These are phyloP conservation scores for Coracias cyanogaster DNA, from an alignment of 2,797 vertebrate genomes.

Conservation along the genomic window DNA sequence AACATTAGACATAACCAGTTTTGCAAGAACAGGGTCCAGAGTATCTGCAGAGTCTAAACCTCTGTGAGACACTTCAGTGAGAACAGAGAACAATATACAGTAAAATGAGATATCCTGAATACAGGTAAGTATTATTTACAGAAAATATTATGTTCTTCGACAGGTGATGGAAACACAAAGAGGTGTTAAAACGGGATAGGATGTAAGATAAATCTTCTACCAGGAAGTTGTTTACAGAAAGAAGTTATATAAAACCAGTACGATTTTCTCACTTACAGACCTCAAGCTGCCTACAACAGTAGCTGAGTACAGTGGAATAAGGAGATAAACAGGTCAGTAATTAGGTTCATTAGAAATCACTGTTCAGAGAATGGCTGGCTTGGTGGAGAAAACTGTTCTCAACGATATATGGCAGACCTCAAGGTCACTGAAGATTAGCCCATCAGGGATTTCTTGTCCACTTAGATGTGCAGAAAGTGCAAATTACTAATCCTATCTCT, in stretches of 20 bases:
- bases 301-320: not conserved
- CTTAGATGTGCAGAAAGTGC: not conserved
- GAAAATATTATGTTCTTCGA: not conserved
- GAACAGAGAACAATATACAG: constrained; percentile 15
- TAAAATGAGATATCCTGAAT: constrained; percentile 50
- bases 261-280: not conserved
- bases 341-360: not conserved
- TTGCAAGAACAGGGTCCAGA: constrained; percentile 57
- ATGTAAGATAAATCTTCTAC: not conserved
- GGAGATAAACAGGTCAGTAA: not conserved
- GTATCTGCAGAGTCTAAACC: constrained; percentile 1
- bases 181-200: not conserved
- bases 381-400: not conserved
- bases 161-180: not conserved
- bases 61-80: constrained; percentile 10
- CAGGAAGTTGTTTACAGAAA: not conserved
- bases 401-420: not conserved
- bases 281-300: not conserved
- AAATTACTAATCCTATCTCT: not conserved
- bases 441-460: not conserved
- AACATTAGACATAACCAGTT: constrained; percentile 70
- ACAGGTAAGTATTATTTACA: constrained; percentile 57
- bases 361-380: not conserved
- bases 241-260: not conserved
- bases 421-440: not conserved